Evolutionary conservation across 2,113 vertebrate genomes (phyloP).

Genomic region (Stercorarius parasiticus): DNA sequence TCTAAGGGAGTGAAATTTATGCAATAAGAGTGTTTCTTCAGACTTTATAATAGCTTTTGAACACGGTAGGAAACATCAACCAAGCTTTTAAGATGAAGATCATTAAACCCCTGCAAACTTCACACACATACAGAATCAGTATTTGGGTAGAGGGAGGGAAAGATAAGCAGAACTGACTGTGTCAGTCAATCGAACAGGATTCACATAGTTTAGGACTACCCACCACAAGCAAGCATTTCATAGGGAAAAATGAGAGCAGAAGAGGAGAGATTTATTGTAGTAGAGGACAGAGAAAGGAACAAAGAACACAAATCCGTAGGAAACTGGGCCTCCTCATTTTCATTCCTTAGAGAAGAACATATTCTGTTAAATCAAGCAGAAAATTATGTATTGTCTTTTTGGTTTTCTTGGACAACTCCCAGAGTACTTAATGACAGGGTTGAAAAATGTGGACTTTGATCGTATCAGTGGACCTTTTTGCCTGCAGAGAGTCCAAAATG

Average conservation of each 20-base stretch:
- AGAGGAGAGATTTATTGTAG: constrained; percentile 7
- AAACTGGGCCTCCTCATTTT: constrained; percentile 44
- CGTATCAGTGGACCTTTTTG: neutral
- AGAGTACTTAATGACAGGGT: constrained; percentile 20
- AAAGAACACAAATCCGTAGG: constrained; percentile 39
- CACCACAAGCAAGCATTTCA: neutral
- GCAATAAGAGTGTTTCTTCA: neutral
- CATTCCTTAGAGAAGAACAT: constrained; percentile 42
- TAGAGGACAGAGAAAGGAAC: neutral
- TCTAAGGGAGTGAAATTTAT: neutral
- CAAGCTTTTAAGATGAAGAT: neutral
- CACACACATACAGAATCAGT: neutral
- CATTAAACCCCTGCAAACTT: neutral
- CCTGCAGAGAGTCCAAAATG: neutral
- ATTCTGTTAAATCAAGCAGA: constrained; percentile 46
- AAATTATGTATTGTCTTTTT: constrained; percentile 56
- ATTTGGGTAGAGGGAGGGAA: neutral
- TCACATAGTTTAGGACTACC: neutral
- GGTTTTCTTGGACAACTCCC: constrained; percentile 31
- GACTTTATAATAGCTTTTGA: neutral
- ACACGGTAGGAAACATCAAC: neutral
- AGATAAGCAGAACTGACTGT: neutral
- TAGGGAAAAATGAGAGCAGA: neutral
- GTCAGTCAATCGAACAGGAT: neutral
- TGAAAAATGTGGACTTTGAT: constrained; percentile 46